Evolutionary conservation across 1,140 invertebrate species (phyloP), one percentile per base, ranked within the genome.

Genomic region (Neuroterus valhalla): DNA sequence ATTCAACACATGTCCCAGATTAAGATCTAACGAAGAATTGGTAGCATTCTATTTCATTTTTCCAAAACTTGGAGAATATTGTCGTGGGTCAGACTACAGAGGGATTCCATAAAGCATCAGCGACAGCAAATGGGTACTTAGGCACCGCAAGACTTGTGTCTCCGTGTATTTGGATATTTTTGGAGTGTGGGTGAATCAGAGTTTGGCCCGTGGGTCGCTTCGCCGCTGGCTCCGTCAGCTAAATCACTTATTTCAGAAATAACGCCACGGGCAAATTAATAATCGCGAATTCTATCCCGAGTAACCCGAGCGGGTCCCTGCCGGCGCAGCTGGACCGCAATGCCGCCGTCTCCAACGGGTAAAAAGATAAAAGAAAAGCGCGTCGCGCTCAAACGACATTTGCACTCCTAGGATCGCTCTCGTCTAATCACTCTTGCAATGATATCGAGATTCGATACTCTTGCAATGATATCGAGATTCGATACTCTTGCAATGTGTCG

Each of bases 161-260:
- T 48, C 52, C 78, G 77, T 81, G 82, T 83, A 84, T 85, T 81
- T 82, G 62, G 82, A 78, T 89, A 88, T 90, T 89, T 89, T 88
- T 83, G 84, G 87, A 86, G 85, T 84, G 85, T 86, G 88, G 87
- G 86, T 89, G 89, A 89, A 89, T 90, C 87, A 88, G 84, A 80
- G 81, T 86, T 85, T 85, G 81, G 85, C 79, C 75, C 62, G 78
- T 67, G 71, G 76, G 68, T 72, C 73, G 71, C 77, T 75, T 75
- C 69, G 52, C 66, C 67, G 74, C 70, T 66, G 38, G 62, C 81
- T 75, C 46, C 78, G 80, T 62, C 77, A 84, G 76, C 81, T 86
- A 86, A 87, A 89, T 87, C 84, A 83, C 86, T 87, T 82, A 87
- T 89, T 89, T 87, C 86, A 88, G 85, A 86, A 89, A 88, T 88